Conservation (phyloP, 2,113 vertebrate species). For the Melanerpes formicivorus region DNA sequence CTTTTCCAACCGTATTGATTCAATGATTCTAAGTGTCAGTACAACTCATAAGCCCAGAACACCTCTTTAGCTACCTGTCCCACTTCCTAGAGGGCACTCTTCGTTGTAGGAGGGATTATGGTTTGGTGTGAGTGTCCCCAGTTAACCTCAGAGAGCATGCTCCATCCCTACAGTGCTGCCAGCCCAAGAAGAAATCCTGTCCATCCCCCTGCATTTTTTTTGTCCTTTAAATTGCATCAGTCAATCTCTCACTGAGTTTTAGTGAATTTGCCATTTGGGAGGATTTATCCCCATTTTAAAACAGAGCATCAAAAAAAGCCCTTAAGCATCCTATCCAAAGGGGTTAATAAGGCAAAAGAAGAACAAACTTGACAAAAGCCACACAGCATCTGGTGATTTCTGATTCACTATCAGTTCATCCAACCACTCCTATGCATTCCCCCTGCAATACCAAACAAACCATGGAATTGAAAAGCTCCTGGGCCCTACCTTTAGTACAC, state of each 20-base stretch:
- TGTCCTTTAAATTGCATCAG: neutral
- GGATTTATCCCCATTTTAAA: neutral
- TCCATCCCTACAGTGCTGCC: neutral
- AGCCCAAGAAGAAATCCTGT: neutral
- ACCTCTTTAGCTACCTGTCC: rapidly evolving
- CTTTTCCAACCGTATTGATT: too few relatives aligned
- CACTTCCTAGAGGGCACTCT: neutral
- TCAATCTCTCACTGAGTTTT: neutral
- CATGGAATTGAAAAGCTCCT: slow-evolving; percentile 35
- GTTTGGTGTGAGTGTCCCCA: neutral
- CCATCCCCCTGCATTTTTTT: neutral
- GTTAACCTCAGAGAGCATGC: neutral
- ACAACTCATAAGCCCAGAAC: neutral
- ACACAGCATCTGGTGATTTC: neutral
- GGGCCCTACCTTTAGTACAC: neutral
- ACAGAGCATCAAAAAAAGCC: neutral
- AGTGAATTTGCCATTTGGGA: neutral
- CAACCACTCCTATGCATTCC: neutral
- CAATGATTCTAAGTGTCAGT: neutral
- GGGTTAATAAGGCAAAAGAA: neutral
- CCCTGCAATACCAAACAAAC: slow-evolving; percentile 25
- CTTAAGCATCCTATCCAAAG: neutral
- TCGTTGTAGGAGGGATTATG: neutral
- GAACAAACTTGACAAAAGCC: neutral
- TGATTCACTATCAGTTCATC: neutral